Conservation (phyloP, 2,113 vertebrate genomes). For the Aix galericulata region DNA sequence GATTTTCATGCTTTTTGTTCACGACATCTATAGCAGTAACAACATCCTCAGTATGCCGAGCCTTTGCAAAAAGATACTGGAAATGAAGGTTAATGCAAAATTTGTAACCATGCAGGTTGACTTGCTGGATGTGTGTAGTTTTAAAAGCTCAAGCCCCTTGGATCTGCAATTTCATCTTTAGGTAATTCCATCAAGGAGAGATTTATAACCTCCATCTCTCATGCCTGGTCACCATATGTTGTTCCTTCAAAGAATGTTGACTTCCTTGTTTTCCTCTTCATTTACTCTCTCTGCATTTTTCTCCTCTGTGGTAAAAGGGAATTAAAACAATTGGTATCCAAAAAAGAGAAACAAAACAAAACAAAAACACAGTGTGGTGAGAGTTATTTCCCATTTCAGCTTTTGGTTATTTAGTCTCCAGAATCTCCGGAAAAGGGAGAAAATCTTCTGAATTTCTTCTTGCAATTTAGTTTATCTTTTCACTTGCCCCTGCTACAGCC, state of each 20-base stretch:
- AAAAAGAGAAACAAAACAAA: not conserved
- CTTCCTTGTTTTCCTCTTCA: slow-evolving; percentile 58
- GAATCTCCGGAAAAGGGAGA: not conserved
- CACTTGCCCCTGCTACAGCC: not conserved
- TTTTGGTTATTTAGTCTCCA: slow-evolving; percentile 18
- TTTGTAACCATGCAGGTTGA: slow-evolving; percentile 1
- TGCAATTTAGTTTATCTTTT: not conserved
- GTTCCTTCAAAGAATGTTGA: slow-evolving; percentile 62
- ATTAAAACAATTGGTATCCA: slow-evolving; percentile 31
- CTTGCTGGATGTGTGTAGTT: slow-evolving; percentile 22
- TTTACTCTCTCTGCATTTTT: slow-evolving; percentile 52
- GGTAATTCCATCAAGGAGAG: slow-evolving; percentile 48
- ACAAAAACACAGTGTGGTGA: not conserved
- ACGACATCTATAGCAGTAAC: not conserved
- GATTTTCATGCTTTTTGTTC: slow-evolving; percentile 19
- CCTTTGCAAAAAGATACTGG: not conserved
- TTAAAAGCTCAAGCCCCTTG: slow-evolving; percentile 32
- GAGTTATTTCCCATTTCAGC: not conserved
- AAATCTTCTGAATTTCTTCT: not conserved
- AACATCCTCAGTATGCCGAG: not conserved
- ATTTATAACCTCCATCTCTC: slow-evolving; percentile 53
- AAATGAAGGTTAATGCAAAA: slow-evolving; percentile 4
- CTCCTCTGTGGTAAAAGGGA: slow-evolving; percentile 34
- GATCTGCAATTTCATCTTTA: slow-evolving; percentile 52
- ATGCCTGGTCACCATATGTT: slow-evolving; percentile 64